Percentiles rank a stretch among this genome's conserved stretches.
Evolutionary conservation across 2,888 invertebrate species (phyloP).

Genomic region (Megaustenia siamemsis): DNA sequence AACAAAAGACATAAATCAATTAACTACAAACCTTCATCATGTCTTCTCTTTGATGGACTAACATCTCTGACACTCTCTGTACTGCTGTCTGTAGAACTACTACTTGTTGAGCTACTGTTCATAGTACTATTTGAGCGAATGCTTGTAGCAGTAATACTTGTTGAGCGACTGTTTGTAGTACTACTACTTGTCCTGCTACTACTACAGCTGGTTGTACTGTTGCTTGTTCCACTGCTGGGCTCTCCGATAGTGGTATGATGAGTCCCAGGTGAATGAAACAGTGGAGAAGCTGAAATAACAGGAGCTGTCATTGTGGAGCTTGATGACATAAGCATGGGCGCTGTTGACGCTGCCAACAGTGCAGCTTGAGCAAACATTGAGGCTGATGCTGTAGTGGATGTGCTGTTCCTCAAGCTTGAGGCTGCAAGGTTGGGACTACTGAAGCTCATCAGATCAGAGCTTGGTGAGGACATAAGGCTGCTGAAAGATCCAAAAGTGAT

Average conservation of each 20-base stretch:
- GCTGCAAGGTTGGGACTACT: slow-evolving; percentile 2
- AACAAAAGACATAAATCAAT: not conserved
- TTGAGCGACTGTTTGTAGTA: not conserved
- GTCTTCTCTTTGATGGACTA: slow-evolving; percentile 39
- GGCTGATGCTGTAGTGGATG: not conserved
- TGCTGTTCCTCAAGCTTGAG: not conserved
- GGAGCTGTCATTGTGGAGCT: not conserved
- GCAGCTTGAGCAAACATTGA: not conserved
- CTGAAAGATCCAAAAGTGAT: slow-evolving; percentile 44
- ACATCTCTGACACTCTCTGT: not conserved
- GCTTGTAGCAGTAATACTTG: not conserved
- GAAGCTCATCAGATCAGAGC: slow-evolving; percentile 21
- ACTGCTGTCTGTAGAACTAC: not conserved
- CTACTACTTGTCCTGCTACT: not conserved
- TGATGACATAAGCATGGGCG: not conserved
- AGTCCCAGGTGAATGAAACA: slow-evolving; percentile 22
- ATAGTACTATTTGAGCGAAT: not conserved
- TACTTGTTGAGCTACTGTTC: not conserved
- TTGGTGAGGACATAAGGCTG: slow-evolving; percentile 35
- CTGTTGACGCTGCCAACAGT: not conserved
- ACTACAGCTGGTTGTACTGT: not conserved
- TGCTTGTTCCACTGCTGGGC: slow-evolving; percentile 12
- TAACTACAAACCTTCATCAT: slow-evolving; percentile 31
- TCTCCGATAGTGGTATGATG: not conserved
- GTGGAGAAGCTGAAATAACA: not conserved